phyloP scores from a whole-genome alignment of 2,888 invertebrate species.

The Eurytoma adleriae region DNA sequence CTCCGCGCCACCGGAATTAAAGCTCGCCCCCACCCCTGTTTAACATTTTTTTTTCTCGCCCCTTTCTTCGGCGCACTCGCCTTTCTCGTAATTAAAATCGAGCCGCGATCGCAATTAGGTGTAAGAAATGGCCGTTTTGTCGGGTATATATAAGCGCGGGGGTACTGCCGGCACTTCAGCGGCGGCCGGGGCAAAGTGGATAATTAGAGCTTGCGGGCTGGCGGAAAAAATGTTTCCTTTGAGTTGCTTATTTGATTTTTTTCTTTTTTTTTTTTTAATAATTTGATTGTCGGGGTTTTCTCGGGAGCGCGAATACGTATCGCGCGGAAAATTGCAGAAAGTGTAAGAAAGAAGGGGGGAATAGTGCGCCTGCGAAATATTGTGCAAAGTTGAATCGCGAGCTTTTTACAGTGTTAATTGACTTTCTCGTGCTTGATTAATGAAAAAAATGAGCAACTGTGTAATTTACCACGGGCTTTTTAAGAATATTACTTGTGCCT shows the following conservation, averaged over 20 bases:
- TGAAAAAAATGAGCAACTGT: not conserved
- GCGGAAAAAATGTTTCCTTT: constrained; percentile 42
- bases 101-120: constrained; percentile 47
- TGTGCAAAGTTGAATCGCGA: not conserved
- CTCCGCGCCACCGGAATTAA: not conserved
- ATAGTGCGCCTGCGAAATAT: no score
- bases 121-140: constrained; percentile 33
- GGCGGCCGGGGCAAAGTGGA: constrained; percentile 20
- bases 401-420: not conserved
- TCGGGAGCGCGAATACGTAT: not conserved
- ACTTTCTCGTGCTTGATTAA: not conserved
- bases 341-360: not conserved
- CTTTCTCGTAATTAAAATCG: constrained; percentile 48
- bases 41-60: constrained; percentile 3
- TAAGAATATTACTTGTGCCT: no score
- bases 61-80: not conserved
- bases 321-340: no score
- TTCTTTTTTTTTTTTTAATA: constrained; percentile 28
- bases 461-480: no score
- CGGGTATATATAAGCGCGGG: not conserved
- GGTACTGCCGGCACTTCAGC: constrained; percentile 7
- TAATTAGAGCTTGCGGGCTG: constrained; percentile 44
- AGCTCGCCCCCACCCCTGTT: not conserved
- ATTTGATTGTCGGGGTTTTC: not conserved
- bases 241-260: no score